These are phyloP conservation scores for Poecilia gillii DNA, from an alignment of 2,797 vertebrate species.

Conservation along the genomic window DNA sequence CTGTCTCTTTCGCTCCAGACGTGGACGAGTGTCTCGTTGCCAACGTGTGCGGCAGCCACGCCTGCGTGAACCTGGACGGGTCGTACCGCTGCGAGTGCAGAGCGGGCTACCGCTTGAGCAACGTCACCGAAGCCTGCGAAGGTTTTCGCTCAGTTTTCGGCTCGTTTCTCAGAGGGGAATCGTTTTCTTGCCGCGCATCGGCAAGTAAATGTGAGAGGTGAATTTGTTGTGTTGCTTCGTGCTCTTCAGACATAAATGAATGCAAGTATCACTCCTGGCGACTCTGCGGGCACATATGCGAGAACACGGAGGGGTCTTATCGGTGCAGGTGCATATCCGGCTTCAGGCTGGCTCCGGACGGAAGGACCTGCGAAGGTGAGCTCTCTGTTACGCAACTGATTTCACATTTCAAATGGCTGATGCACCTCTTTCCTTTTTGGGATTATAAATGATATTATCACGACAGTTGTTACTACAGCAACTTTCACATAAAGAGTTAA, in stretches of 20 bases:
- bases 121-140: slow-evolving; percentile 83
- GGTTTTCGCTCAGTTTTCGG: slow-evolving; percentile 72
- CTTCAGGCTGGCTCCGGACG: slow-evolving; percentile 86
- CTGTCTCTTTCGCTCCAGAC: slow-evolving; percentile 70
- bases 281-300: slow-evolving; percentile 91
- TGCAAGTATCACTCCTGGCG: slow-evolving; percentile 85
- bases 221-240: background rate
- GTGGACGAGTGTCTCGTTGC: slow-evolving; percentile 85
- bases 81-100: slow-evolving; percentile 90
- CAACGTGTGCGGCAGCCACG: slow-evolving; percentile 82
- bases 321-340: slow-evolving; percentile 87
- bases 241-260: slow-evolving; percentile 87
- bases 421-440: background rate
- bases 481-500: background rate
- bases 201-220: background rate
- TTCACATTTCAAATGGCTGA: background rate
- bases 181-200: background rate
- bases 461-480: background rate
- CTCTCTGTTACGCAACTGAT: background rate
- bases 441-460: background rate
- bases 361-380: slow-evolving; percentile 89
- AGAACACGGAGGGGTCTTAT: slow-evolving; percentile 91
- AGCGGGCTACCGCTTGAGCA: slow-evolving; percentile 86
- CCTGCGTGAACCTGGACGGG: slow-evolving; percentile 87
- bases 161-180: background rate